These are phyloP conservation scores for Oreochromis niloticus DNA, from an alignment of 2,113 vertebrate species.

Conservation along the genomic window DNA sequence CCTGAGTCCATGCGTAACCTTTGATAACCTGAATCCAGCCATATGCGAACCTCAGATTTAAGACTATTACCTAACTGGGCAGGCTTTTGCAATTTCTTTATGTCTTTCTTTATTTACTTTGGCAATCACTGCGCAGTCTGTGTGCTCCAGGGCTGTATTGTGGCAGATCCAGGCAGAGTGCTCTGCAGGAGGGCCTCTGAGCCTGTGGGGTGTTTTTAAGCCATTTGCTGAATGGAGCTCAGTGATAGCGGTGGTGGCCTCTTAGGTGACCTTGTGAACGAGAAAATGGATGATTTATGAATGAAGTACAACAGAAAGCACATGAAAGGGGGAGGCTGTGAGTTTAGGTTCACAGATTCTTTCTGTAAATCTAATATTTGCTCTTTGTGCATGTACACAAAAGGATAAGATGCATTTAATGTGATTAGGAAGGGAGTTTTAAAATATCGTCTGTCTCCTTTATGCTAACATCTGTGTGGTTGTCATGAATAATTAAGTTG, in stretches of 20 bases:
- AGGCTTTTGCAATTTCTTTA: background rate
- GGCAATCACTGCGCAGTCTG: background rate
- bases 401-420: background rate
- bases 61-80: background rate
- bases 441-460: background rate
- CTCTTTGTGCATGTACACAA: background rate
- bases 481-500: background rate
- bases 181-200: background rate
- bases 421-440: background rate
- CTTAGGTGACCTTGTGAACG: background rate
- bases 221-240: slow-evolving; percentile 14
- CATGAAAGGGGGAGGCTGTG: background rate
- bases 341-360: background rate
- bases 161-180: background rate
- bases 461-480: background rate
- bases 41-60: background rate
- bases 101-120: background rate
- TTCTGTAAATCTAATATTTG: background rate
- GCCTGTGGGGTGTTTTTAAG: background rate
- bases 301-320: background rate
- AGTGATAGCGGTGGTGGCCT: background rate
- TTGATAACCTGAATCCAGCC: background rate
- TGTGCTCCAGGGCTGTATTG: background rate
- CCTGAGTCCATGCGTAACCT: background rate
- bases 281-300: background rate